Evolutionary conservation across 2,888 invertebrate genomes (phyloP), one percentile per base, ranked within the genome.

Genomic region (Stenichneumon culpator): DNA sequence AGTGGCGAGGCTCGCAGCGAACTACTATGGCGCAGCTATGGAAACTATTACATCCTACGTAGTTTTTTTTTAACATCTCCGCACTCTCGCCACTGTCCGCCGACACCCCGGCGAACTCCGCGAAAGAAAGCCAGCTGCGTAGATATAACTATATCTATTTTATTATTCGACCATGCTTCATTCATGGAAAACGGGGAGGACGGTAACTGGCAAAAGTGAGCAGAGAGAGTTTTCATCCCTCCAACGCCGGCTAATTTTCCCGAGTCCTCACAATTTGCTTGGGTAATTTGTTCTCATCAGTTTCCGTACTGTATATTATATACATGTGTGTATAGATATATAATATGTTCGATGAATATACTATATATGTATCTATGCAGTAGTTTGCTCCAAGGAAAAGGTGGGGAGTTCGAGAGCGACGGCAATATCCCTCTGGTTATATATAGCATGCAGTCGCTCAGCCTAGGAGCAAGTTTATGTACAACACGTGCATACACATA

Each of bases 81-180:
- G n/a, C 63, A 28, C 16, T 32, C 32, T 32, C 16, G 63, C 63
- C 63, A 63, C 6, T 6, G n/a, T n/a, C 32, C 28, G 44, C 32
- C 4, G 16, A 63, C 28, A 28, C 1, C 32, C 28, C 28, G 47
- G 63, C 28, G 44, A 52, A 32, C 50, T 36, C 19, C 19, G 6
- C 39, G 44, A n/a, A 47, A 28, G 47, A 19, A n/a, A 47, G 44
- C 16, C 5, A 14, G 47, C 28, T 44, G 52, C 16, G 65, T 65
- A 11, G 65, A 65, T 52, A 75, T 50, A 7, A 19, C 19, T 39
- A 7, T 19, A 39, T 36, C 39, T 39, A 3, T 75, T 75, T 36
- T 44, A 75, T 75, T 47, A 28, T 75, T 75, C 50, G 9, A 14
- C 60, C 19, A 22, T 67, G 67, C 39, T 75, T 32, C 19, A 25